Evolutionary conservation across 2,888 invertebrate genomes (phyloP).

Genomic region (Calliphora vomitoria): DNA sequence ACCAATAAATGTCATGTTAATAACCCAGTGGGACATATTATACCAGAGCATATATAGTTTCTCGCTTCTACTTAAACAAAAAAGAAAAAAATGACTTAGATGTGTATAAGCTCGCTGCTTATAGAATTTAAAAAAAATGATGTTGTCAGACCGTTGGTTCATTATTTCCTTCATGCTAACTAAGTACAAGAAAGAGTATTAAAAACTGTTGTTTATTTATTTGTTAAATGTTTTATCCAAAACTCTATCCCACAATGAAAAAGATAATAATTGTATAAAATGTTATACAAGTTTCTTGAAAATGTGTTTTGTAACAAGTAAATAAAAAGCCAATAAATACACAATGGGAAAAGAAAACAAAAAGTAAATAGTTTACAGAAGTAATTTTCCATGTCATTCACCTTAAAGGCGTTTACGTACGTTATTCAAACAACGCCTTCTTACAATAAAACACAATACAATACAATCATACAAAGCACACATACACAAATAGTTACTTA

Average conservation of each 20-base stretch:
- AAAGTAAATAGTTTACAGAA: constrained; percentile 49
- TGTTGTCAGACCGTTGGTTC: too few species aligned
- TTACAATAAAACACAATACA: background rate
- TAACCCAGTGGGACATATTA: too few species aligned
- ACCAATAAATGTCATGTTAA: too few species aligned
- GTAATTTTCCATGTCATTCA: constrained; percentile 68
- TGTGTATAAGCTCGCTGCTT: too few species aligned
- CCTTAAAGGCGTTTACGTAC: constrained; percentile 56
- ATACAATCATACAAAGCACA: constrained; percentile 14
- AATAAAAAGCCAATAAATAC: constrained; percentile 35
- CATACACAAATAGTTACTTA: background rate
- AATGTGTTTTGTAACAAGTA: background rate
- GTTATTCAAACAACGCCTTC: constrained; percentile 50
- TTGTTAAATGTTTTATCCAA: background rate
- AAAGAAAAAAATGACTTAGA: too few species aligned
- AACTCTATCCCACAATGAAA: background rate
- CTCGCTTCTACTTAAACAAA: too few species aligned
- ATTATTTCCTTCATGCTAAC: too few species aligned
- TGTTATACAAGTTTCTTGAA: background rate
- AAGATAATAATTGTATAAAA: background rate
- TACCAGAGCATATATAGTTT: too few species aligned
- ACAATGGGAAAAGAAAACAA: constrained; percentile 3
- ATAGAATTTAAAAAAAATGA: too few species aligned
- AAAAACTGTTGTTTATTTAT: background rate
- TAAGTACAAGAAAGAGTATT: too few species aligned